Percentiles rank a stretch among this genome's conserved stretches.
phyloP scores from a whole-genome alignment of 2,113 vertebrate species.

The Antechinus flavipes region DNA sequence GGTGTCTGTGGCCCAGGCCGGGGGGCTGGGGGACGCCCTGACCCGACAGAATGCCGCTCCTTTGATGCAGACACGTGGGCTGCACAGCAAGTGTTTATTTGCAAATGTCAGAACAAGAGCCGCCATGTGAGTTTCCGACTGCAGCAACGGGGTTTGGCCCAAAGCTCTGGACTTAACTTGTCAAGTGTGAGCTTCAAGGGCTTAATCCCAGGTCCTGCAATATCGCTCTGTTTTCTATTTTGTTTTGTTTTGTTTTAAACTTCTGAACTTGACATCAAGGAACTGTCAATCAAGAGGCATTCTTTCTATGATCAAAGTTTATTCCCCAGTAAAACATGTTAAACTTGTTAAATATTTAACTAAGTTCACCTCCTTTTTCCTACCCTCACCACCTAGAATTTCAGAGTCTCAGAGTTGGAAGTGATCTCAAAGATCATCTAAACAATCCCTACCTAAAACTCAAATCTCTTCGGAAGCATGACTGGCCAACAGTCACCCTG shows the following conservation, averaged over 20 bases:
- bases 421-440: background rate
- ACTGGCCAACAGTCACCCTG: background rate
- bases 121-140: conserved; percentile 76
- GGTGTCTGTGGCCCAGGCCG: conserved; percentile 44
- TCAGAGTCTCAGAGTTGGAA: background rate
- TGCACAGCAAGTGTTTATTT: conserved; percentile 75
- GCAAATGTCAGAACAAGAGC: conserved; percentile 69
- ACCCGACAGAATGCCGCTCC: conserved; percentile 46
- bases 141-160: conserved; percentile 53
- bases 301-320: conserved; percentile 62
- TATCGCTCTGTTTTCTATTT: conserved; percentile 58
- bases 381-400: conserved; percentile 37
- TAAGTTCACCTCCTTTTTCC: conserved; percentile 56
- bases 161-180: conserved; percentile 77
- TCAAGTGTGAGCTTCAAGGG: conserved; percentile 77
- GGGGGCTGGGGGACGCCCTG: conserved; percentile 62
- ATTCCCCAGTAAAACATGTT: conserved; percentile 68
- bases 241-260: conserved; percentile 51
- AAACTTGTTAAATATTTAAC: conserved; percentile 58
- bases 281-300: conserved; percentile 61
- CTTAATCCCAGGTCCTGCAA: conserved; percentile 73
- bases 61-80: conserved; percentile 72
- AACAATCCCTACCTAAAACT: background rate
- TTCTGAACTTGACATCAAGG: conserved; percentile 70
- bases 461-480: background rate